Base-by-base conservation (phyloP, 2,888 invertebrate species). In the Sarcophaga carnaria region DNA sequence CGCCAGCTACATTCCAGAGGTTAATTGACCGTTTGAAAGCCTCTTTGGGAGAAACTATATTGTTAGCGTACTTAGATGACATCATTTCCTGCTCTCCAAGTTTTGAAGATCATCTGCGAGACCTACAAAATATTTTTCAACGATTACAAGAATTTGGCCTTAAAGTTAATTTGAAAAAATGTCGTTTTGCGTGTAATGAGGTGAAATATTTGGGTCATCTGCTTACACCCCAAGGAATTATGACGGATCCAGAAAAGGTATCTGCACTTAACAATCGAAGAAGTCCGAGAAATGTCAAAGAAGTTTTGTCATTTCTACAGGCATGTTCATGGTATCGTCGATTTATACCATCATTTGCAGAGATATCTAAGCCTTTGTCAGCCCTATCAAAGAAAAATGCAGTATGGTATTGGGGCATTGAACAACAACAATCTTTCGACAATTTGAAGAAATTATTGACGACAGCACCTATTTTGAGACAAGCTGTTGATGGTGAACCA, bases 281-380 rank as follows among this genome's bases (percentile, higher is more conserved):
- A 71, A 71, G 59, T 22, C 90, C 89, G 0, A 76, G 71, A 66
- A 90, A 90, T 54, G n/a, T 89, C 5, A 90, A 90, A 78, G 89
- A 90, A 47, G 27, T 86, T 1, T 14, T 83, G 54, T 86, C 72
- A 1, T 91, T 92, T 59, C 64, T 92, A 4, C 90, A 91, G 83
- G 90, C 88, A 8, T 88, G 88, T n/a, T 89, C 89, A 0, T 92
- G 91, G 3, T 12, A 10, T 10, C 25, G 25, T 25, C 25, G 25
- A 25, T 25, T 25, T 25, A 25, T 25, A 25, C 25, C 25, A 25
- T 25, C 25, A 25, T 25, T 25, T 25, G 25, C 25, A 25, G 25
- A 25, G 2, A 25, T 25, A 25, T 25, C 25, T 25, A 25, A 25
- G 25, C 25, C 25, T 1, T 25, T 25, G 2, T 25, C 25, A 25